These are phyloP conservation scores for Cranoglanis bouderius DNA, from an alignment of 2,113 vertebrate species.

Conservation along the genomic window DNA sequence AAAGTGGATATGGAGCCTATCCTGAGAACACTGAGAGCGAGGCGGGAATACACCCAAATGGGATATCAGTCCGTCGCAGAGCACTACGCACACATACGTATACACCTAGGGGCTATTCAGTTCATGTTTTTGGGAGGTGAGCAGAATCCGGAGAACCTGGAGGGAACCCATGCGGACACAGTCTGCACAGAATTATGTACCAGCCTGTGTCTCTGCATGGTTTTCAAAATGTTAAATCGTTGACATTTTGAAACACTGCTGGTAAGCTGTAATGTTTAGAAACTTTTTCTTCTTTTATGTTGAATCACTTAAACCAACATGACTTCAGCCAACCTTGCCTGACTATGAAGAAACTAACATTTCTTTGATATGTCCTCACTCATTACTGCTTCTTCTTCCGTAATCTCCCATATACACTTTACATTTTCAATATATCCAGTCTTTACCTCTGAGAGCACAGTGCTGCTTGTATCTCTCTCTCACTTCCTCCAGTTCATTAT, in stretches of 20 bases:
- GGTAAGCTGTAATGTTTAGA: neutral
- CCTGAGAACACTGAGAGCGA: no score
- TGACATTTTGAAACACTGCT: neutral
- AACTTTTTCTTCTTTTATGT: neutral
- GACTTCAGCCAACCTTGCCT: neutral
- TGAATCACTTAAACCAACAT: neutral
- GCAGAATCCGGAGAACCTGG: neutral
- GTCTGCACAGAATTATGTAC: no score
- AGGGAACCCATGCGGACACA: neutral
- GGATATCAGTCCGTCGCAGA: no score
- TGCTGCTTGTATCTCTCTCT: conserved; percentile 66
- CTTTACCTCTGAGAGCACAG: conserved; percentile 67
- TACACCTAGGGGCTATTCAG: neutral
- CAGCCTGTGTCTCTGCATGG: neutral
- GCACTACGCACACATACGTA: neutral
- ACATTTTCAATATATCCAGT: neutral
- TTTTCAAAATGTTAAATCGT: neutral
- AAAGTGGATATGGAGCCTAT: no score
- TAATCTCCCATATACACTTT: neutral
- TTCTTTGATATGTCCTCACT: neutral
- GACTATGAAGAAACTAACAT: neutral
- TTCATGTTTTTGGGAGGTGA: neutral
- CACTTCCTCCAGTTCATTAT: conserved; percentile 80
- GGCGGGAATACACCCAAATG: no score
- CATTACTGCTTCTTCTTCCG: neutral